phyloP scores from a whole-genome alignment of 2,888 invertebrate species.

The Eledone cirrhosa region DNA sequence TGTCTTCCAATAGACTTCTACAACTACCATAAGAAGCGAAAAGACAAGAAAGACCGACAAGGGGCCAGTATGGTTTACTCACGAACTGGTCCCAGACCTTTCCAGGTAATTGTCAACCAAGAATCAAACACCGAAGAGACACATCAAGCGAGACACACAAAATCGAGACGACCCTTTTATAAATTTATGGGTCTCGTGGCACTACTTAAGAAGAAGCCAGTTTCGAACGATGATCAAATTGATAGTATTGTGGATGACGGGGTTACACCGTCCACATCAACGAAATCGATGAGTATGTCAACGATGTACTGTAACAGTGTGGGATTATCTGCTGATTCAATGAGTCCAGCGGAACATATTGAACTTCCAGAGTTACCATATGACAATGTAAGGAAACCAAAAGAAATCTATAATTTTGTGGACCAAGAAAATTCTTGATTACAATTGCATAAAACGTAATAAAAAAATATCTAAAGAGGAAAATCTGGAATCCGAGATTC shows the following conservation, averaged over 20 bases:
- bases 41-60: constrained; percentile 18
- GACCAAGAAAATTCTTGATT: constrained; percentile 7
- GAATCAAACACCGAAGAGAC: background rate
- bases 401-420: background rate
- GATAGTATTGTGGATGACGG: background rate
- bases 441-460: too few species aligned
- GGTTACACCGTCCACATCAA: constrained; percentile 1
- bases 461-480: too few species aligned
- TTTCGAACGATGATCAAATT: background rate
- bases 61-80: background rate
- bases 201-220: background rate
- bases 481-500: too few species aligned
- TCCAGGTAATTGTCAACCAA: background rate
- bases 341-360: constrained; percentile 10
- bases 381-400: background rate
- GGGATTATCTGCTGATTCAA: background rate
- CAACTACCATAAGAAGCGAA: constrained; percentile 16
- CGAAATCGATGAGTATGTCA: constrained; percentile 16
- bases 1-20: constrained; percentile 14
- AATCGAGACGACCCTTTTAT: background rate
- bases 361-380: background rate
- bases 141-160: too few species aligned
- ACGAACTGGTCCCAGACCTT: background rate
- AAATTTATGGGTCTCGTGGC: constrained; percentile 14
- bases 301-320: constrained; percentile 13